Evolutionary conservation across 92 coral and sea anemone species (phyloP), one percentile per base, ranked within the genome.

Genomic region (Muricea muricata): DNA sequence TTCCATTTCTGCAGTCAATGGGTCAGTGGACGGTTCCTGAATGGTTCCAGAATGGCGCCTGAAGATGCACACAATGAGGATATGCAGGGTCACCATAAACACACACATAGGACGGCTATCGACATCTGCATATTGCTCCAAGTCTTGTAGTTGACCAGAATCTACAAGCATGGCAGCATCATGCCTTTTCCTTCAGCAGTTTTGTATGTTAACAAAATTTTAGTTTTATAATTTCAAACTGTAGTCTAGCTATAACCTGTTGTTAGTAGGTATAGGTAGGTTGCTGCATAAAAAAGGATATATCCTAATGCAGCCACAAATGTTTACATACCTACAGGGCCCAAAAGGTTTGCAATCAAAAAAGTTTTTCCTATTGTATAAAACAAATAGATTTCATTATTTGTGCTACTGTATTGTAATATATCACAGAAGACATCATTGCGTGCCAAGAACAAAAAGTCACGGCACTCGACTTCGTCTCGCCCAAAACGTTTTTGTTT

Each of bases 21-120:
- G 67, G n/a, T n/a, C n/a, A n/a, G n/a, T n/a, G n/a, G n/a, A n/a
- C n/a, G n/a, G n/a, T n/a, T n/a, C n/a, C n/a, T n/a, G n/a, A n/a
- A 11, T 30, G 67, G 67, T 58, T 58, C 25, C 67, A 4, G 12
- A 4, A 55, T 11, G 65, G 73, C 33, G 73, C 73, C 73, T 66
- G 73, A 66, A 66, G 73, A 45, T 66, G 73, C 9, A 66, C 18
- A 17, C 73, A 20, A 24, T 4, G 73, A 66, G 73, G 73, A 17
- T 66, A 66, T 66, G 73, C 73, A 6, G 73, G 42, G 31, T 66
- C 73, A 18, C 73, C 73, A 17, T 66, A 66, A 24, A 57, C 65
- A 65, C 72, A 66, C 73, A 66, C 40, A 65, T 66, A 37, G 73
- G 73, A 9, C 1, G 40, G 25, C 73, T n/a, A 66, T 66, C 31